A percentile compares a stretch with the other conserved stretches of the same genome.
Conservation (phyloP, 2,888 invertebrate species). For the Pedicia rivosa region DNA sequence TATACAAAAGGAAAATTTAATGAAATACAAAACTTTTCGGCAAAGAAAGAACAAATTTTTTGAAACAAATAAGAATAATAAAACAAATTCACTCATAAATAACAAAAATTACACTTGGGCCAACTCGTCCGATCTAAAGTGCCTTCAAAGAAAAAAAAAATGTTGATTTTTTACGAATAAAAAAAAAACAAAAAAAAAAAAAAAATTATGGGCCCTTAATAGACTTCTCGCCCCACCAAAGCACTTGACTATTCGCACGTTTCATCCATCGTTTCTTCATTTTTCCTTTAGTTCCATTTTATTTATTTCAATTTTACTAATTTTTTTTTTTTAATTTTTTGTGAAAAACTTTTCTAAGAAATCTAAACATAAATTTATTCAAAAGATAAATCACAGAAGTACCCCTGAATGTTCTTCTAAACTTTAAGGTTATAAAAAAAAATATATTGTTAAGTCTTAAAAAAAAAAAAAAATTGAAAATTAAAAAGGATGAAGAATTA, state of each 20-base stretch:
- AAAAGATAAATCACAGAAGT: no score
- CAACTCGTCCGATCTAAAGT: conserved; percentile 89
- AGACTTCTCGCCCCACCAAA: conserved; percentile 65
- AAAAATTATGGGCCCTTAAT: conserved; percentile 74
- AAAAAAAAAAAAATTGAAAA: neutral
- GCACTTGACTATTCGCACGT: conserved; percentile 30
- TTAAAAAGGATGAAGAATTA: no score
- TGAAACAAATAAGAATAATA: conserved; percentile 38
- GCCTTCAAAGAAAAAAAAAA: conserved; percentile 54
- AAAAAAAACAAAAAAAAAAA: conserved; percentile 46
- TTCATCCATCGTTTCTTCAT: conserved; percentile 12
- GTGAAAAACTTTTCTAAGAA: no score
- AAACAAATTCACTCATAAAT: conserved; percentile 26
- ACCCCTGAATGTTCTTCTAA: conserved; percentile 3
- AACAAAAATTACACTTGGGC: conserved; percentile 66
- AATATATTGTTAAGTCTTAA: conserved; percentile 2
- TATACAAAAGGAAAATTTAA: no score
- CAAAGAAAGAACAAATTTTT: conserved; percentile 20
- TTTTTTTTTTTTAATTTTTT: neutral
- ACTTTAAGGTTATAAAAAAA: conserved; percentile 4
- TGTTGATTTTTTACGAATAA: conserved; percentile 76
- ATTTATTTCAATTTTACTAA: no score
- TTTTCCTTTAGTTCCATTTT: neutral
- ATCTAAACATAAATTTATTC: no score
- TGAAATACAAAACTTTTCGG: conserved; percentile 12